A percentile compares a stretch with the other conserved stretches of the same genome.
Conservation (phyloP, 1,140 invertebrate genomes). For the Drosophila eugracilis region DNA sequence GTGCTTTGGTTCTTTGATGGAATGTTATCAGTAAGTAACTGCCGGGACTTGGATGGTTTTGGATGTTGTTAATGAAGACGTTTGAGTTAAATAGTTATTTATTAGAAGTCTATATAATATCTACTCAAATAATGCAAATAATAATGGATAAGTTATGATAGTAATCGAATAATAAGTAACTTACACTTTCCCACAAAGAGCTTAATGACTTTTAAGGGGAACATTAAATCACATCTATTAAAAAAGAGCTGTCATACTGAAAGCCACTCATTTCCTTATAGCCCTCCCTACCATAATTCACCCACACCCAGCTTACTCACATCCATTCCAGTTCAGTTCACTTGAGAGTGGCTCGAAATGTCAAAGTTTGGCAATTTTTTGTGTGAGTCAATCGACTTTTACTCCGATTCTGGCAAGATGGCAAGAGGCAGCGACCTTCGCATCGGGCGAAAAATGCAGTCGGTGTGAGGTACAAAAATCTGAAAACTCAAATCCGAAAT, state of each 20-base stretch:
- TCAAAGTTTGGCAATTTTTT: constrained; percentile 57
- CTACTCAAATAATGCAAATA: too few relatives aligned
- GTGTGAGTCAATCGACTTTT: constrained; percentile 73
- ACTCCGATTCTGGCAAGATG: constrained; percentile 79
- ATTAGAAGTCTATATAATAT: not conserved
- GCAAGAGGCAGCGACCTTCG: constrained; percentile 71
- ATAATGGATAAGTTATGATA: too few relatives aligned
- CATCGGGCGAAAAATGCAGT: constrained; percentile 64
- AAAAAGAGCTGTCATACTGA: not conserved
- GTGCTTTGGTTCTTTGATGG: constrained; percentile 8
- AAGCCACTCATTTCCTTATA: constrained; percentile 2
- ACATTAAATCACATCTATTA: not conserved
- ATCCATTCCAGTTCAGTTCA: constrained; percentile 11
- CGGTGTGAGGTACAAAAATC: constrained; percentile 45
- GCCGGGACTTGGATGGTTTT: not conserved
- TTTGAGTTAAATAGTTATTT: not conserved
- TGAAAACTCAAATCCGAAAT: constrained; percentile 38
- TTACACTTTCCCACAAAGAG: too few relatives aligned
- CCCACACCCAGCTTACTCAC: constrained; percentile 19
- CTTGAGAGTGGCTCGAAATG: constrained; percentile 43
- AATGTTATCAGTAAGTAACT: constrained; percentile 40
- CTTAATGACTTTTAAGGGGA: too few relatives aligned
- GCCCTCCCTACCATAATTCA: not conserved
- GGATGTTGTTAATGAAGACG: not conserved
- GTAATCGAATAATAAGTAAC: too few relatives aligned